phyloP scores from a whole-genome alignment of 2,888 invertebrate genomes.

The Tuta absoluta region DNA sequence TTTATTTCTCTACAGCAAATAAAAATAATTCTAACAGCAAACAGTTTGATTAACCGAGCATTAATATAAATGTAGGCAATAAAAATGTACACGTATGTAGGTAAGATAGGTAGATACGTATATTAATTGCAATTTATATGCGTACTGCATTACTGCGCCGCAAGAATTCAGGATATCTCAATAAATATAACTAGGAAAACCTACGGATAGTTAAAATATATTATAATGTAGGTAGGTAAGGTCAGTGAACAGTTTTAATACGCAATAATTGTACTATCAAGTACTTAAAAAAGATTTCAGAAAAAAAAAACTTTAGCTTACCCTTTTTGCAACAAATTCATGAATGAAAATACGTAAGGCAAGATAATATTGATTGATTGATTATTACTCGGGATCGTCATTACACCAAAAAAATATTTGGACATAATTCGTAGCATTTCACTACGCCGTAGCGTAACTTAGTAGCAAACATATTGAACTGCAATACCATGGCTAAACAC shows the following conservation, averaged over 20 bases:
- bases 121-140: slow-evolving; percentile 18
- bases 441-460: not conserved
- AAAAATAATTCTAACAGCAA: not conserved
- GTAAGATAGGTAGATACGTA: not conserved
- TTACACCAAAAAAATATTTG: too few relatives aligned
- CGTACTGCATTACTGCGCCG: not conserved
- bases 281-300: too few relatives aligned
- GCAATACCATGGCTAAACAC: too few relatives aligned
- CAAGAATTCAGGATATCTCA: slow-evolving; percentile 13
- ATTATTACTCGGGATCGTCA: too few relatives aligned
- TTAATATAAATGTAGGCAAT: slow-evolving; percentile 10
- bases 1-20: not conserved
- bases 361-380: too few relatives aligned
- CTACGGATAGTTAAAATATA: slow-evolving; percentile 7
- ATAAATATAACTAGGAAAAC: not conserved
- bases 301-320: too few relatives aligned
- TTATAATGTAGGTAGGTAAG: not conserved
- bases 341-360: too few relatives aligned
- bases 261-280: too few relatives aligned
- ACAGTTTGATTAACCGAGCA: not conserved
- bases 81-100: not conserved
- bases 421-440: not conserved
- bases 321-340: too few relatives aligned
- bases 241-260: too few relatives aligned
- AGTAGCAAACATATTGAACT: not conserved